Evolutionary conservation across 2,113 vertebrate species (phyloP), one percentile per base, ranked within the genome.

Genomic region (Heterocephalus glaber): DNA sequence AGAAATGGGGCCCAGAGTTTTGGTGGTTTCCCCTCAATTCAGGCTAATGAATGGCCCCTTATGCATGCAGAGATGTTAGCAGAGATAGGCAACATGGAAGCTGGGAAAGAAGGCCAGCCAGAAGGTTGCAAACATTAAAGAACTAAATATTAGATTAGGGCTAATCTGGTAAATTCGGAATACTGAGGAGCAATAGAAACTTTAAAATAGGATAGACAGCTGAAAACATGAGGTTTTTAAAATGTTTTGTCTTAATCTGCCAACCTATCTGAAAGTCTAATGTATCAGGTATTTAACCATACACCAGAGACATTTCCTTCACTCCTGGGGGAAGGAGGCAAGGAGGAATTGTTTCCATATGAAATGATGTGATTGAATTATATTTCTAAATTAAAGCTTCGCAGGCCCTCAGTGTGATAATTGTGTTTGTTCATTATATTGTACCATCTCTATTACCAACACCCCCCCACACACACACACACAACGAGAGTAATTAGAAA

Each of bases 61-160:
- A 93, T 60, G 90, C 93, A 94, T 65, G 91, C 76, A 92, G 95
- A 92, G 94, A 97, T 93, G 74, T 20, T 60, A 94, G 56, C 16
- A 77, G 86, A 96, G 95, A 96, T 81, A 95, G 76, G 90, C 52
- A 80, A 66, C 3, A 7, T 47, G 60, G 89, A 96, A 86, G 89
- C 82, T 82, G 81, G 89, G 95, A 88, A 80, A 58, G 35, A 11
- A 90, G 90, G 91, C 54, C 88, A 89, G 79, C 52, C 84, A 92
- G 82, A 95, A 92, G 76, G 89, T 82, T 98, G 79, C 94, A 97
- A 97, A 96, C 84, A 97, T 97, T 92, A 96, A 96, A 95, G 77
- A 95, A 65, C 65, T 76, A 96, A 88, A 97, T 92, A 96, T 97
- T 97, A 98, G 92, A 96, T 96, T 97, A 97, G 91, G 86, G 35